A percentile compares a stretch with the other conserved stretches of the same genome.
phyloP scores from a whole-genome alignment of 2,888 invertebrate species.

The Leptura quadrifasciata region DNA sequence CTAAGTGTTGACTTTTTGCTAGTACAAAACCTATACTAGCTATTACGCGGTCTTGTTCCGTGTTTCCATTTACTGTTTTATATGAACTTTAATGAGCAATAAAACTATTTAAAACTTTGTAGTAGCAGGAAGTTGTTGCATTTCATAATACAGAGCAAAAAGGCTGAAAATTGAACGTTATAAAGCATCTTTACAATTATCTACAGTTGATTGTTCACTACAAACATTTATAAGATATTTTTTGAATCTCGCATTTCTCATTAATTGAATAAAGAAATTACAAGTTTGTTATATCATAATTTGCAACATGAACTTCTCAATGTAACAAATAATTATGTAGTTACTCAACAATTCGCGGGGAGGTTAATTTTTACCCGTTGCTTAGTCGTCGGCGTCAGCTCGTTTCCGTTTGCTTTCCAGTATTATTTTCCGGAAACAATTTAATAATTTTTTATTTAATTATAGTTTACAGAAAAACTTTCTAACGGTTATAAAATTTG shows the following conservation, averaged over 20 bases:
- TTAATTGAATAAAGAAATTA: constrained; percentile 52
- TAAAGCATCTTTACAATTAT: constrained; percentile 41
- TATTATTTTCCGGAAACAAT: constrained; percentile 4
- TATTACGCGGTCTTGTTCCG: background rate
- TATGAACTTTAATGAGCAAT: constrained; percentile 2
- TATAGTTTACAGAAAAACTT: constrained; percentile 9
- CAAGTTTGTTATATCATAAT: background rate
- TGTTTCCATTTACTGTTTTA: background rate
- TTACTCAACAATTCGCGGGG: background rate
- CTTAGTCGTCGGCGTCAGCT: constrained; percentile 13
- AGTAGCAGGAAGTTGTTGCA: background rate
- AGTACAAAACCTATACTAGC: background rate
- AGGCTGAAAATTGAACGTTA: constrained; percentile 36
- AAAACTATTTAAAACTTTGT: background rate
- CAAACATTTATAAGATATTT: constrained; percentile 38
- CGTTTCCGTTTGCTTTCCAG: constrained; percentile 6
- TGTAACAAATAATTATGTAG: background rate
- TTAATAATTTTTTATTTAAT: constrained; percentile 30
- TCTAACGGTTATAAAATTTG: constrained; percentile 33
- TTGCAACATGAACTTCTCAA: background rate
- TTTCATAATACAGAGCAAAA: constrained; percentile 7
- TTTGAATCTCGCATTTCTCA: constrained; percentile 44
- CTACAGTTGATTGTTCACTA: constrained; percentile 42
- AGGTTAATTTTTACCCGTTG: background rate
- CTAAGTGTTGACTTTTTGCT: no score